Evolutionary conservation across 2,113 vertebrate species (phyloP).

Genomic region (Spea multiplicata): DNA sequence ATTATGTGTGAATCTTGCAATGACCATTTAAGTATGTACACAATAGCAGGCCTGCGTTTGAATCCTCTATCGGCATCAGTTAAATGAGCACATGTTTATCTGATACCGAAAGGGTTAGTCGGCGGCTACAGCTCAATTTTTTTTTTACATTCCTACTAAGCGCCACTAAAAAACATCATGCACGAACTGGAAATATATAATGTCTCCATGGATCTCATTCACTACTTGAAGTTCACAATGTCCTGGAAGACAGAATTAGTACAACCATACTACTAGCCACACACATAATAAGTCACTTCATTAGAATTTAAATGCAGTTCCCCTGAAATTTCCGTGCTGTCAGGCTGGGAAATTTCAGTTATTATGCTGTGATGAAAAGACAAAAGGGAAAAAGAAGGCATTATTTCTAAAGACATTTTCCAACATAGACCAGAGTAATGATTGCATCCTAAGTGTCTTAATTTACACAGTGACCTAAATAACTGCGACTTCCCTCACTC

Average conservation of each 20-base stretch:
- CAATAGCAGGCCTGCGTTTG: too few relatives aligned
- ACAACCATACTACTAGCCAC: slow-evolving; percentile 24
- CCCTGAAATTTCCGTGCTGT: slow-evolving; percentile 18
- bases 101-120: too few relatives aligned
- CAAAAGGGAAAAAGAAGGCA: background rate
- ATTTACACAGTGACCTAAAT: slow-evolving; percentile 20
- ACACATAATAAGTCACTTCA: slow-evolving; percentile 42
- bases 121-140: background rate
- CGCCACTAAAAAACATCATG: slow-evolving; percentile 13
- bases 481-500: background rate
- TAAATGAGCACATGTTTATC: too few relatives aligned
- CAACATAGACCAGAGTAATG: background rate
- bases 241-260: slow-evolving; percentile 35
- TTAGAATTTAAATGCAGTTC: slow-evolving; percentile 34
- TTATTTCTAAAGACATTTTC: background rate
- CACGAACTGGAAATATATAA: slow-evolving; percentile 10
- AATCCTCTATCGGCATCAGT: too few relatives aligned
- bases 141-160: slow-evolving; percentile 27
- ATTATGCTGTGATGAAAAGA: background rate
- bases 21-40: too few relatives aligned
- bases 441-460: background rate
- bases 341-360: slow-evolving; percentile 21
- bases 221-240: slow-evolving; percentile 27
- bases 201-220: slow-evolving; percentile 40
- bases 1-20: too few relatives aligned